phyloP scores from a whole-genome alignment of 64 coral and sea anemone species.

The Platygyra sinensis region DNA sequence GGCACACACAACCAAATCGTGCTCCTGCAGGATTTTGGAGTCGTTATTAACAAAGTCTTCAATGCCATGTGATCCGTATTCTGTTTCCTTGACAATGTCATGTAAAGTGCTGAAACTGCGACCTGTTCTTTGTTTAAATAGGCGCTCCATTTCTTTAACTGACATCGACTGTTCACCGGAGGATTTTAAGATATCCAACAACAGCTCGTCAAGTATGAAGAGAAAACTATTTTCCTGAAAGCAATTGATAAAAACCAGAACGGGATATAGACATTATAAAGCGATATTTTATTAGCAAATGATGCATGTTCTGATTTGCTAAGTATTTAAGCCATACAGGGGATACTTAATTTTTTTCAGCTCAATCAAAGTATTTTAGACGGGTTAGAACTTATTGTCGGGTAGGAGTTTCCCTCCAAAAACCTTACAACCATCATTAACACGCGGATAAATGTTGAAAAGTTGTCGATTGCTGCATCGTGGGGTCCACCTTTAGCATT shows the following conservation, averaged over 20 bases:
- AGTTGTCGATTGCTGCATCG: too few species aligned
- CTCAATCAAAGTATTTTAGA: neutral
- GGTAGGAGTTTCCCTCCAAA: too few species aligned
- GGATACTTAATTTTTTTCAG: neutral
- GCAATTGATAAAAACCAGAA: neutral
- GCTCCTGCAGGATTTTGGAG: neutral
- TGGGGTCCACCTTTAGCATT: too few species aligned
- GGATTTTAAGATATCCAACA: neutral
- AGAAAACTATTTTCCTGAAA: neutral
- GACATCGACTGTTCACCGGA: neutral
- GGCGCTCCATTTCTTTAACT: neutral
- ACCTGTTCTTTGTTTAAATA: neutral
- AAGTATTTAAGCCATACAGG: neutral
- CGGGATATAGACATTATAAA: neutral
- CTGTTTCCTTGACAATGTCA: neutral
- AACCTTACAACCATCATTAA: too few species aligned
- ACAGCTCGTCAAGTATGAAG: slow-evolving; percentile 4
- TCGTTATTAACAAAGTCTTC: slow-evolving; percentile 7
- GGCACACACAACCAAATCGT: neutral
- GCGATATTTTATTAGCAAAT: too few species aligned
- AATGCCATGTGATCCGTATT: neutral
- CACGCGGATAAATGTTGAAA: too few species aligned
- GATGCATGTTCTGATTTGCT: too few species aligned
- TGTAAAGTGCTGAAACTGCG: neutral
- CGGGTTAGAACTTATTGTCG: too few species aligned